phyloP scores from a whole-genome alignment of 2,888 invertebrate species.

The Galerucella pusilla region DNA sequence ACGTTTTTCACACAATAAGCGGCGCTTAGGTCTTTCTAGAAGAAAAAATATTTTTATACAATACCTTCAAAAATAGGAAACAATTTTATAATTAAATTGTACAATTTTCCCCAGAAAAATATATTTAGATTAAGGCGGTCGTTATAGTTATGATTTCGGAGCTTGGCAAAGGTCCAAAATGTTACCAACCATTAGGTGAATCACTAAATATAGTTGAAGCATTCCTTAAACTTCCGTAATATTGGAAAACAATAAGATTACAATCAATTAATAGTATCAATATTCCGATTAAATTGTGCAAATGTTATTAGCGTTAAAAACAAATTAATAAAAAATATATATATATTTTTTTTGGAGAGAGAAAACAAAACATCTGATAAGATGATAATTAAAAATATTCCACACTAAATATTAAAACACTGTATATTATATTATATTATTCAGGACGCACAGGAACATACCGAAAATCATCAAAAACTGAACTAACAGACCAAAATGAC shows the following conservation, averaged over 20 bases:
- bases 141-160: neutral
- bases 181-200: neutral
- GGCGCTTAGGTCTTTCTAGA: no score
- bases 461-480: constrained; percentile 63
- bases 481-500: constrained; percentile 58
- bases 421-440: neutral
- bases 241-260: neutral
- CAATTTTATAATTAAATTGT: no score
- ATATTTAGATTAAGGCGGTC: neutral
- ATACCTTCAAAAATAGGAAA: no score
- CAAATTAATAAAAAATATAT: no score
- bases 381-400: no score
- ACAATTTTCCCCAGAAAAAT: neutral
- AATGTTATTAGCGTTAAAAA: neutral
- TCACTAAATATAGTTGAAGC: neutral
- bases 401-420: no score
- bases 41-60: neutral
- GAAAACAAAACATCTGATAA: no score
- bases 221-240: neutral
- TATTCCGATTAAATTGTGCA: no score
- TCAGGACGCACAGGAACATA: constrained; percentile 67
- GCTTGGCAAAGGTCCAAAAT: neutral
- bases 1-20: neutral
- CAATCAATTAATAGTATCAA: neutral
- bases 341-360: no score